Percentiles rank a stretch among this genome's conserved stretches.
Conservation (phyloP, 2,797 vertebrate genomes). For the Bradypodion pumilum region DNA sequence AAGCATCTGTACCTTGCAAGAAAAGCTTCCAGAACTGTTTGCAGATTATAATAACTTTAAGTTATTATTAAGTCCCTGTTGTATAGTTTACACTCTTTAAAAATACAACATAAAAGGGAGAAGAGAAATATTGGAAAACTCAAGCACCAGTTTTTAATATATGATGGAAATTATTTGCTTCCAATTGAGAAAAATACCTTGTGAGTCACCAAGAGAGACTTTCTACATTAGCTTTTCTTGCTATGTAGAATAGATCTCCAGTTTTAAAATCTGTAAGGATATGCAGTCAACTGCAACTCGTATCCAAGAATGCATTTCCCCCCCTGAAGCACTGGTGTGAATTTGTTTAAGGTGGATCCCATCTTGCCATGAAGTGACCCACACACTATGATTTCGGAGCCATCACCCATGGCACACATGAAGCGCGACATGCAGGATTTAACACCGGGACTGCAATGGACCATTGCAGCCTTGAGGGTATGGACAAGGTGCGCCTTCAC, state of each 20-base stretch:
- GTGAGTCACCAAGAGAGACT: background rate
- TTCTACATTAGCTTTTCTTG: background rate
- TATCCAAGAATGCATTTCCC: too few relatives aligned
- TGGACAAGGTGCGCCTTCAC: too few relatives aligned
- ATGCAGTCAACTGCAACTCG: too few relatives aligned
- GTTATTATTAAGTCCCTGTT: background rate
- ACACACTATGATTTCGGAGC: too few relatives aligned
- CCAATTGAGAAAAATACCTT: background rate
- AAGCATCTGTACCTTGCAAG: background rate
- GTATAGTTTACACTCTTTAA: background rate
- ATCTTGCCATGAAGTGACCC: too few relatives aligned
- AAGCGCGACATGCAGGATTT: too few relatives aligned
- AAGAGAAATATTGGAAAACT: background rate
- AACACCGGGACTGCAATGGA: too few relatives aligned
- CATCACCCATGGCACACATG: too few relatives aligned
- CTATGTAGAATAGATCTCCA: background rate
- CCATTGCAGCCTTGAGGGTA: too few relatives aligned
- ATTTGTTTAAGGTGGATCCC: too few relatives aligned
- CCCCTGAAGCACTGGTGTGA: too few relatives aligned
- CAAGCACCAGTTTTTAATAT: background rate
- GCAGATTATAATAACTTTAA: too few relatives aligned
- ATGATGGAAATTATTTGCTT: background rate
- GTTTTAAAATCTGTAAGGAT: background rate
- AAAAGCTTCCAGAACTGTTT: background rate
- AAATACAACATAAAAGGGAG: background rate